These are phyloP conservation scores for Dunckerocampus dactyliophorus DNA, from an alignment of 2,113 vertebrate species.

Conservation along the genomic window DNA sequence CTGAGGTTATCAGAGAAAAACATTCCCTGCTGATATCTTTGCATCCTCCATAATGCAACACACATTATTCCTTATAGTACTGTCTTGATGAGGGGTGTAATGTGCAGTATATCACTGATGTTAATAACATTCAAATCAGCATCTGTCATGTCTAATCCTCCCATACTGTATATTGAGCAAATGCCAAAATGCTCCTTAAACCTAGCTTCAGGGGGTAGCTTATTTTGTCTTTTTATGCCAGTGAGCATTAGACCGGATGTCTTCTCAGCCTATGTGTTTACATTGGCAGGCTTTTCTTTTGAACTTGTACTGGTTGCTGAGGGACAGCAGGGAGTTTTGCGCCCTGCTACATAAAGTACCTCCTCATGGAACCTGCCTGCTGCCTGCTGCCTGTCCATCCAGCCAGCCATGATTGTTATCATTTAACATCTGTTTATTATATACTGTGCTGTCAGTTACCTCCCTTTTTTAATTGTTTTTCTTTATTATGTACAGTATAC, in stretches of 20 bases:
- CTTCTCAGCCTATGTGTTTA: constrained; percentile 25
- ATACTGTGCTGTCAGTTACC: not conserved
- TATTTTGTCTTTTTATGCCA: constrained; percentile 17
- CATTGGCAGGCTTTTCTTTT: constrained; percentile 48
- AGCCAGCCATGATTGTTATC: constrained; percentile 22
- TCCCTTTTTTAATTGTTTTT: not conserved
- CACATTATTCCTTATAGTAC: constrained; percentile 26
- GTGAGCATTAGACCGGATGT: constrained; percentile 12
- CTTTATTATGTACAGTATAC: not conserved
- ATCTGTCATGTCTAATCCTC: not conserved
- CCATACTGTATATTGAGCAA: not conserved
- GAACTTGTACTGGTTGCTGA: constrained; percentile 50
- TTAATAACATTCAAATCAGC: constrained; percentile 11
- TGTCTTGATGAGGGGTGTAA: constrained; percentile 4
- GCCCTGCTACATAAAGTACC: constrained; percentile 56
- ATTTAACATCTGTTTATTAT: constrained; percentile 8
- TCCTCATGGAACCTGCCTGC: constrained; percentile 49
- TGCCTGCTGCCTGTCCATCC: constrained; percentile 43
- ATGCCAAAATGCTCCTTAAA: not conserved
- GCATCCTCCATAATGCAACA: constrained; percentile 28
- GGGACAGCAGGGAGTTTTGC: constrained; percentile 38
- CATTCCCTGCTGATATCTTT: constrained; percentile 50
- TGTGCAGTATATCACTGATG: constrained; percentile 7
- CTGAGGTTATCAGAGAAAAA: constrained; percentile 68
- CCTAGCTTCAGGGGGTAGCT: constrained; percentile 17